Percentiles rank a stretch among this genome's conserved stretches.
Evolutionary conservation across 2,888 invertebrate genomes (phyloP).

Genomic region (Lacanobia oleracea): DNA sequence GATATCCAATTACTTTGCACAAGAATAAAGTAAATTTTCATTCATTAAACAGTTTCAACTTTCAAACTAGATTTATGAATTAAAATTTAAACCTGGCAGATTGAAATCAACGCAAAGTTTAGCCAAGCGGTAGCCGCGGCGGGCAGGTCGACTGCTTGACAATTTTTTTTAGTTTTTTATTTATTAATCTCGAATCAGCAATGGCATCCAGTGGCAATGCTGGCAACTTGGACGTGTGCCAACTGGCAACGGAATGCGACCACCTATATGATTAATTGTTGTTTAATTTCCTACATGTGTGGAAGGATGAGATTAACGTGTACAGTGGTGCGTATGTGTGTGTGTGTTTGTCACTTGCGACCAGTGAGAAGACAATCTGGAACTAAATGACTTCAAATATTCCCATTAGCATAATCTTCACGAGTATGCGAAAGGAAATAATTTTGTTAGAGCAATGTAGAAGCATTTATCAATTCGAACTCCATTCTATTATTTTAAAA

Average conservation of each 20-base stretch:
- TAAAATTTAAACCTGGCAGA: conserved; percentile 42
- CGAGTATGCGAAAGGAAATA: not conserved
- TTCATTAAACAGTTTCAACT: conserved; percentile 48
- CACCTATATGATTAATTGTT: conserved; percentile 63
- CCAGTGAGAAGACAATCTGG: no score
- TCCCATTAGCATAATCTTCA: no score
- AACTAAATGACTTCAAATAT: no score
- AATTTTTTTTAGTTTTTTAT: conserved; percentile 45
- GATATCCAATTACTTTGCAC: conserved; percentile 43
- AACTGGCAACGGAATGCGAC: conserved; percentile 62
- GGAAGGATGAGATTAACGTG: conserved; percentile 14
- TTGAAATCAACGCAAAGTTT: conserved; percentile 42
- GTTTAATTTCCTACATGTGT: conserved; percentile 59
- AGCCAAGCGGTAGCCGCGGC: not conserved
- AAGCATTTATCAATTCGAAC: not conserved
- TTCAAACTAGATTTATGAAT: conserved; percentile 43
- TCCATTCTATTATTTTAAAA: not conserved
- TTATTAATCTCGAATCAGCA: conserved; percentile 58
- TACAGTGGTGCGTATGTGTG: not conserved
- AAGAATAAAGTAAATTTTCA: conserved; percentile 45
- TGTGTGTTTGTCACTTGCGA: not conserved
- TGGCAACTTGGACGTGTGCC: conserved; percentile 57
- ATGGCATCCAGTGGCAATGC: conserved; percentile 54
- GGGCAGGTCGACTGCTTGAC: conserved; percentile 24
- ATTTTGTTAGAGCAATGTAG: not conserved